These are phyloP conservation scores for Neodon shergylaensis DNA, from an alignment of 2,113 vertebrate species.

Conservation along the genomic window DNA sequence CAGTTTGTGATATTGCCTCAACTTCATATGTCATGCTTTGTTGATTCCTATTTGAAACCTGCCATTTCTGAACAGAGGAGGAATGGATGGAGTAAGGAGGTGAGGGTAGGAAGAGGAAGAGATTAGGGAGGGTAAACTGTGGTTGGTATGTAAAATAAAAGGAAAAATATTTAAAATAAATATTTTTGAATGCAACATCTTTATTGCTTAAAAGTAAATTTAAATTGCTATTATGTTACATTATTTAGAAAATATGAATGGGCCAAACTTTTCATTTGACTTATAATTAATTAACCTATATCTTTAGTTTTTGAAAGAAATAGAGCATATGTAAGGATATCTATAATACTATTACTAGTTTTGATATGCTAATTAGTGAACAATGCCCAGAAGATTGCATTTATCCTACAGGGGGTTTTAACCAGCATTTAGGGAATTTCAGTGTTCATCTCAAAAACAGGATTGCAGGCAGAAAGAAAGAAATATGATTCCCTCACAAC, in stretches of 20 bases:
- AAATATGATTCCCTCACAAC: neutral
- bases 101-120: too few species aligned
- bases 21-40: too few species aligned
- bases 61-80: too few species aligned
- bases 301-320: neutral
- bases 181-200: neutral
- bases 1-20: too few species aligned
- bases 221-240: neutral
- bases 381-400: neutral
- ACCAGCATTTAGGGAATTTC: neutral
- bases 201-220: neutral
- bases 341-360: neutral
- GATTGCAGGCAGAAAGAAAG: neutral
- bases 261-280: neutral
- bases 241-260: neutral
- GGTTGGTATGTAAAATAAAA: too few species aligned
- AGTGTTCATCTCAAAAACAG: neutral
- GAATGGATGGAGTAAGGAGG: too few species aligned
- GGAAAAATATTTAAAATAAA: too few species aligned
- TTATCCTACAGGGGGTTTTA: neutral
- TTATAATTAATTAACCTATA: neutral
- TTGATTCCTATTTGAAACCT: too few species aligned
- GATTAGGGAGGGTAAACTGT: too few species aligned
- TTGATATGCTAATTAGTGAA: neutral
- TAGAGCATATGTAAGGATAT: too few species aligned